Base-by-base conservation (phyloP, 2,888 invertebrate genomes). In the Idaea aversata region DNA sequence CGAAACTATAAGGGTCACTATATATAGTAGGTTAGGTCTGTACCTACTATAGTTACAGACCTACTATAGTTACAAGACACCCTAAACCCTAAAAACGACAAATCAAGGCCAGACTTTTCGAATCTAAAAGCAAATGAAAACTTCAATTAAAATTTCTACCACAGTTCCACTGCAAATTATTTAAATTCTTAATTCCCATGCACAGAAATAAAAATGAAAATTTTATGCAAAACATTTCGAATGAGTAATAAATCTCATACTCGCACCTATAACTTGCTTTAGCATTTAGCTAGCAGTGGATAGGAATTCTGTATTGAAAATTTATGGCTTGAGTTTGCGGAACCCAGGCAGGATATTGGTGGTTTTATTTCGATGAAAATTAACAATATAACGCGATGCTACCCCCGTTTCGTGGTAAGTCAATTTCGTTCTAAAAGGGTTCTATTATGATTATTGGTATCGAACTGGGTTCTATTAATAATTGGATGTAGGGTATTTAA, bases 391-490 rank as follows among this genome's bases (percentile, higher is more conserved):
- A 62, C 63, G 66, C 63, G 63, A 66, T 61, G 57, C 47, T 47
- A 47, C 61, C 58, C 34, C 16, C 63, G 57, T 61, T 66, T 65
- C 62, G 59, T 60, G 25, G 65, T 66, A 63, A 59, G 65, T 62
- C 65, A 66, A 68, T 66, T 65, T 67, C 63, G 64, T 70, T 70
- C 64, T 67, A 70, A 62, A 62, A 64, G 67, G 68, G 65, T 70
- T 65, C 68, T 63, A 67, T 71, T 71, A 63, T 67, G 36, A 65
- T 64, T 67, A 71, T 67, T 66, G 67, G 65, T 67, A 67, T 69
- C 62, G 67, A 62, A 68, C 59, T 62, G 65, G 65, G 62, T 63
- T 59, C 59, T 3, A 59, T 61, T 58, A 57, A 65, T 47, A 59
- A 59, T 67, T 69, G 47, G 47, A 60, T 61, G 63, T 63, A 57